phyloP scores from a whole-genome alignment of 2,888 invertebrate genomes.

The Hirudinaria manillensis region DNA sequence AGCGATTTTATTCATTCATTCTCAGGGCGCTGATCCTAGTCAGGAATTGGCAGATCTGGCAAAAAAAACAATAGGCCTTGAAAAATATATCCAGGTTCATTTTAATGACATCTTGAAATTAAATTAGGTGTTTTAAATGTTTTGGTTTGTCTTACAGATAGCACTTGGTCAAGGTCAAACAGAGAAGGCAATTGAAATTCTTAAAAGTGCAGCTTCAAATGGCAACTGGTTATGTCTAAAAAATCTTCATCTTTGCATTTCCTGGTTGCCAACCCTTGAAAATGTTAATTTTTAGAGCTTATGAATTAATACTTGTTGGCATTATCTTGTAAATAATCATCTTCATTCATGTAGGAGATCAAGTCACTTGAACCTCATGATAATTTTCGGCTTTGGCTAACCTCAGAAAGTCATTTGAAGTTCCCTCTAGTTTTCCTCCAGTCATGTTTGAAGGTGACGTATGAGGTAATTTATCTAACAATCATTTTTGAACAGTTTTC shows the following conservation, averaged over 20 bases:
- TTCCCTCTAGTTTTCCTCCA: constrained; percentile 72
- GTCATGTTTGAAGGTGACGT: constrained; percentile 71
- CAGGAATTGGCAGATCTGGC: constrained; percentile 70
- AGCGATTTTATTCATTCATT: constrained; percentile 76
- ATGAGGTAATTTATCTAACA: constrained; percentile 58
- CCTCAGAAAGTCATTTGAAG: constrained; percentile 72
- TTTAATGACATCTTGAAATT: neutral
- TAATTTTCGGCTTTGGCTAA: constrained; percentile 74
- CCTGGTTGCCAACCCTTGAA: constrained; percentile 67
- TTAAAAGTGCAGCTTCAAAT: constrained; percentile 61
- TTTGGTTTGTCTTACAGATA: constrained; percentile 56
- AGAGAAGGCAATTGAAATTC: constrained; percentile 60
- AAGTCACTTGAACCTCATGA: constrained; percentile 55
- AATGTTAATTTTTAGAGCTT: constrained; percentile 53
- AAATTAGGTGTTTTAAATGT: neutral
- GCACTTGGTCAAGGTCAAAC: constrained; percentile 77
- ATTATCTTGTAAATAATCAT: constrained; percentile 1
- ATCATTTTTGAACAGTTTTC: neutral
- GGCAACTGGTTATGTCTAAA: constrained; percentile 75
- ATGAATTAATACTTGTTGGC: neutral
- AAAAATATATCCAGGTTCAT: constrained; percentile 61
- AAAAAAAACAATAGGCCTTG: constrained; percentile 55
- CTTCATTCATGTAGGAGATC: constrained; percentile 56
- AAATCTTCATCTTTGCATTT: constrained; percentile 71
- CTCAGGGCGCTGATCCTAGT: constrained; percentile 85